Conservation (phyloP, 2,797 vertebrate genomes). For the Phylloscopus collybita region DNA sequence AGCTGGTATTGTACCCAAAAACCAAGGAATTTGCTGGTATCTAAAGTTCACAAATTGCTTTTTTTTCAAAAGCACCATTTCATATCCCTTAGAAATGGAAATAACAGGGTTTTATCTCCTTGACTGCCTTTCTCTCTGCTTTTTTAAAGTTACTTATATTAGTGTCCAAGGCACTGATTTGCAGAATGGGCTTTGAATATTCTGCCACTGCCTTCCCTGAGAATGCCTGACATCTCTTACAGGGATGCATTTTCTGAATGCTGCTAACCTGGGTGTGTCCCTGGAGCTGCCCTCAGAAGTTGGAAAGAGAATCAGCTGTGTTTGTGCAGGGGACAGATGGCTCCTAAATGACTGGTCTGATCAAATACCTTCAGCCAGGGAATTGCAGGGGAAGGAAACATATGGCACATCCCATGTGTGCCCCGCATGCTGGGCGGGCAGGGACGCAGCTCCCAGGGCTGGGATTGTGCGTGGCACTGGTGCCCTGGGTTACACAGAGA, state of each 20-base stretch:
- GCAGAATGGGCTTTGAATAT: constrained; percentile 14
- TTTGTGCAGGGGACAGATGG: constrained; percentile 40
- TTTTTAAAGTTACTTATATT: constrained; percentile 50
- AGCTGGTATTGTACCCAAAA: constrained; percentile 70
- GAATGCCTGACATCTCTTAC: not conserved
- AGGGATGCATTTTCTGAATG: not conserved
- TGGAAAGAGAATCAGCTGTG: not conserved
- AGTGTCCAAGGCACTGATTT: constrained; percentile 40
- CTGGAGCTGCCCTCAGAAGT: not conserved
- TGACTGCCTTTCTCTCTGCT: not conserved
- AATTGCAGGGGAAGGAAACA: constrained; percentile 7
- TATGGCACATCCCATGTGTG: not conserved
- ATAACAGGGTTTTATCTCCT: constrained; percentile 54
- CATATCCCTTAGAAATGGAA: constrained; percentile 70
- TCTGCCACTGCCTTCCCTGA: not conserved
- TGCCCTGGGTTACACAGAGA: not conserved
- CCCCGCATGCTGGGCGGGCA: rapidly evolving
- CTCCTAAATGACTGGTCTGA: not conserved
- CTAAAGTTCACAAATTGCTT: constrained; percentile 75
- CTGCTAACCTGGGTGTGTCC: not conserved
- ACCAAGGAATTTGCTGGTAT: constrained; percentile 73
- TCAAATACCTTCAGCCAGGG: constrained; percentile 37
- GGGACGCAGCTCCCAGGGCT: not conserved
- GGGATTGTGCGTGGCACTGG: not conserved
- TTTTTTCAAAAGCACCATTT: constrained; percentile 64